Percentiles rank a stretch among this genome's conserved stretches.
These are phyloP conservation scores for Acanthiza pusilla DNA, from an alignment of 2,797 vertebrate species.

Conservation along the genomic window DNA sequence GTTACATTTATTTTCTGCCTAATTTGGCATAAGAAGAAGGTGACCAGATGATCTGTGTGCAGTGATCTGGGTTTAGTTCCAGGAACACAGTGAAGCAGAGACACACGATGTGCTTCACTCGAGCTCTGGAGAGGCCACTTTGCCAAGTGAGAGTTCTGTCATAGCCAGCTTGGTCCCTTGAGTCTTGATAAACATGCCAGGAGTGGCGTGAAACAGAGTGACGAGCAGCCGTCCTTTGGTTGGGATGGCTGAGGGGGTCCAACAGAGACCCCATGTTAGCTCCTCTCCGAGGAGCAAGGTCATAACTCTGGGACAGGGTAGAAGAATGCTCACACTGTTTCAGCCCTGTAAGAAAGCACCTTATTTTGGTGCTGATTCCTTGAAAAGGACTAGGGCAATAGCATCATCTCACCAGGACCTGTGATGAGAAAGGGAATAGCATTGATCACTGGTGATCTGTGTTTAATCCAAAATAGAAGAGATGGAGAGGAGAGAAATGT, in stretches of 20 bases:
- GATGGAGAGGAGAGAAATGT: not conserved
- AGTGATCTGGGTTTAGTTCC: not conserved
- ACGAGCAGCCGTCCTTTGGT: not conserved
- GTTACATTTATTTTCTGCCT: slow-evolving; percentile 24
- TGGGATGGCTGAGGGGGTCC: not conserved
- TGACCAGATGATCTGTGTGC: not conserved
- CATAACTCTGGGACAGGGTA: not conserved
- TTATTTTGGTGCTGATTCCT: not conserved
- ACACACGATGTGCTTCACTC: not conserved
- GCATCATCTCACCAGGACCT: not conserved
- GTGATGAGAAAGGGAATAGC: not conserved
- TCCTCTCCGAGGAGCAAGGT: not conserved
- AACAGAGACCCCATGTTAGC: fast-evolving
- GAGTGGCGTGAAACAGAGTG: not conserved
- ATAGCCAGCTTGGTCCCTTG: not conserved
- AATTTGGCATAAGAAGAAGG: slow-evolving; percentile 1
- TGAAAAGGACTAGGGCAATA: not conserved
- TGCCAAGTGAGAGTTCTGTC: not conserved
- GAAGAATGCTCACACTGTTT: not conserved
- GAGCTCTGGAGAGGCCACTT: not conserved
- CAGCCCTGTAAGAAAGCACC: not conserved
- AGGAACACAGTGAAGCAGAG: not conserved
- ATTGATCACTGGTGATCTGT: not conserved
- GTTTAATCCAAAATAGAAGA: not conserved
- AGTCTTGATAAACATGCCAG: not conserved